Evolutionary conservation across 2,888 invertebrate genomes (phyloP), one percentile per base, ranked within the genome.

Genomic region (Entomobrya proxima): DNA sequence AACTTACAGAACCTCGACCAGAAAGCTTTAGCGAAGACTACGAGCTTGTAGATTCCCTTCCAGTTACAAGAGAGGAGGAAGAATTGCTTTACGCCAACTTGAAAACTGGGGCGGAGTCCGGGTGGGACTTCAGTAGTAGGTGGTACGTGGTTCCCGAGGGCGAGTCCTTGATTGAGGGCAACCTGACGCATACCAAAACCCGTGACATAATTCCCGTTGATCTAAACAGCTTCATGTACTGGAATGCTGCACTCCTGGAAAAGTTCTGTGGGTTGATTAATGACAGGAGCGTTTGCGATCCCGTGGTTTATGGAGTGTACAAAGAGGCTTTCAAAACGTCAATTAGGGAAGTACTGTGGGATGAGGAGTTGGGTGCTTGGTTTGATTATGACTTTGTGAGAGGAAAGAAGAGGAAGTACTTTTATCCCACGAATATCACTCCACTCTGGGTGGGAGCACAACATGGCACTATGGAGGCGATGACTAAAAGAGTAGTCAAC

Each of bases 71-170:
- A 1, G 24, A 0, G 0, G 47, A 92, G 92, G 88, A 92, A 93
- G 0, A 93, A 98, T 93, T 94, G 27, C 93, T 96, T 89, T 97
- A 96, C 91, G 94, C 96, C 0, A 95, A 98, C 91, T 91, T 98
- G 32, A 97, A 97, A 91, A 95, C 98, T 0, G 98, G 96, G 0
- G 98, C 98, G 0, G 98, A 98, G 91, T 97, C 97, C 0, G 98
- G 98, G 0, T 98, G 98, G 98, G 98, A 98, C 91, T 98, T 98
- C 92, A 95, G 95, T 0, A 93, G 98, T 92, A 96, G 37, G 96
- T 96, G 0, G 96, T 77, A 18, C 27, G 61, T 96, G 91, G 97
- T 98, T 98, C 92, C 93, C 78, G 89, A 93, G 0, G 98, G 98
- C 0, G 96, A 61, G 1, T 27, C 40, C n/a, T 44, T 98, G 95